Evolutionary conservation across 1,140 invertebrate genomes (phyloP).

Genomic region (Cherax destructor): DNA sequence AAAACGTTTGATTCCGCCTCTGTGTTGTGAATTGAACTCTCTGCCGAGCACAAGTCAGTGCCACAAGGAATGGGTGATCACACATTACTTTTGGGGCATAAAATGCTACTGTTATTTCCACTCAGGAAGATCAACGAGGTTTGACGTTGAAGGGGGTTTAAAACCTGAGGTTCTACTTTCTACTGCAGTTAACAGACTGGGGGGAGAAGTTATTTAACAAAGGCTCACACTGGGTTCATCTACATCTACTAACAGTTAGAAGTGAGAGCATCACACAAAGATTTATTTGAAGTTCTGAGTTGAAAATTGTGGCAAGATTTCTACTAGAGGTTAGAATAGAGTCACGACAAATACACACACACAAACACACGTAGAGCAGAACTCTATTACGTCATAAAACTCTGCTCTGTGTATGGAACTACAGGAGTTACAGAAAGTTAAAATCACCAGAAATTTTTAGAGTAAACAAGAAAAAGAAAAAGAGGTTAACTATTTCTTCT

Average conservation of each 20-base stretch:
- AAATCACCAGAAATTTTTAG: background rate
- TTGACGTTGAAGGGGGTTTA: conserved; percentile 9
- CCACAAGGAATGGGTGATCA: too few relatives aligned
- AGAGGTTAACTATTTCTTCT: background rate
- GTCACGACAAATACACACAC: too few relatives aligned
- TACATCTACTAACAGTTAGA: background rate
- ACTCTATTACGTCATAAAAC: too few relatives aligned
- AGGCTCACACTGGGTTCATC: background rate
- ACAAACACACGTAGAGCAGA: too few relatives aligned
- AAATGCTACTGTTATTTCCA: background rate
- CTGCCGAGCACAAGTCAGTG: background rate
- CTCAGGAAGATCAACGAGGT: background rate
- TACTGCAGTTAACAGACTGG: background rate
- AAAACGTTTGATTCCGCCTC: background rate
- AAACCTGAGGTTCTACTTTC: conserved; percentile 26
- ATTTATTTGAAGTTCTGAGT: background rate
- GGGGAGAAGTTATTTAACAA: background rate
- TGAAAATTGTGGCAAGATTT: background rate
- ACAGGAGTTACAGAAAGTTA: background rate
- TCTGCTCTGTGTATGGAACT: background rate
- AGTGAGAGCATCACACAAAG: conserved; percentile 12
- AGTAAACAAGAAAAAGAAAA: background rate
- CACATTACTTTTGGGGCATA: background rate
- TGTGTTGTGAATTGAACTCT: background rate
- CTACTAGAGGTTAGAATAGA: background rate